phyloP scores from a whole-genome alignment of 2,888 invertebrate genomes.

The Acronicta psi region DNA sequence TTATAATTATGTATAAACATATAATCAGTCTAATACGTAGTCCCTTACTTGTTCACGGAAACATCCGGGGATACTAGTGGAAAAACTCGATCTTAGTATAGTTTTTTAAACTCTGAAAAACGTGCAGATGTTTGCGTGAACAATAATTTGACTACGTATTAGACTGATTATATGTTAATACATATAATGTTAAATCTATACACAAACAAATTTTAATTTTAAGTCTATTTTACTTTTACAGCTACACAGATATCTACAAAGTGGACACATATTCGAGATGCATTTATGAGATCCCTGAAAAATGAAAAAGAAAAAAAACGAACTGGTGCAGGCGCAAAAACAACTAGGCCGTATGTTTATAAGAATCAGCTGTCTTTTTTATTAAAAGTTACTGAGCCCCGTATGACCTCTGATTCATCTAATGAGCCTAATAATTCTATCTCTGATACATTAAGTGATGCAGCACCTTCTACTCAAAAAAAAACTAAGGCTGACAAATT shows the following conservation, averaged over 20 bases:
- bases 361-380: conserved; percentile 15
- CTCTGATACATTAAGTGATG: conserved; percentile 15
- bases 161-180: too few relatives aligned
- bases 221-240: conserved; percentile 23
- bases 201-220: conserved; percentile 6
- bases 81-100: conserved; percentile 4
- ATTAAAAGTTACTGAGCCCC: conserved; percentile 19
- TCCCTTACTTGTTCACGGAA: not conserved
- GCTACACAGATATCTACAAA: conserved; percentile 18
- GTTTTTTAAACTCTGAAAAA: too few relatives aligned
- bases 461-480: conserved; percentile 19
- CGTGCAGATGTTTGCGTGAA: too few relatives aligned
- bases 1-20: too few relatives aligned
- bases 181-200: too few relatives aligned
- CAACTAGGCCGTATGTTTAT: conserved; percentile 12
- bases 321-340: conserved; percentile 19
- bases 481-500: conserved; percentile 18
- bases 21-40: conserved; percentile 5
- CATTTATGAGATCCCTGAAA: conserved; percentile 12
- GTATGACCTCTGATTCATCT: conserved; percentile 17
- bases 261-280: too few relatives aligned
- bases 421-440: conserved; percentile 16
- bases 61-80: not conserved
- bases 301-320: conserved; percentile 19
- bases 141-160: too few relatives aligned